Percentiles rank a stretch among this genome's conserved stretches.
Conservation (phyloP, 2,113 vertebrate genomes). For the Pantherophis guttatus region DNA sequence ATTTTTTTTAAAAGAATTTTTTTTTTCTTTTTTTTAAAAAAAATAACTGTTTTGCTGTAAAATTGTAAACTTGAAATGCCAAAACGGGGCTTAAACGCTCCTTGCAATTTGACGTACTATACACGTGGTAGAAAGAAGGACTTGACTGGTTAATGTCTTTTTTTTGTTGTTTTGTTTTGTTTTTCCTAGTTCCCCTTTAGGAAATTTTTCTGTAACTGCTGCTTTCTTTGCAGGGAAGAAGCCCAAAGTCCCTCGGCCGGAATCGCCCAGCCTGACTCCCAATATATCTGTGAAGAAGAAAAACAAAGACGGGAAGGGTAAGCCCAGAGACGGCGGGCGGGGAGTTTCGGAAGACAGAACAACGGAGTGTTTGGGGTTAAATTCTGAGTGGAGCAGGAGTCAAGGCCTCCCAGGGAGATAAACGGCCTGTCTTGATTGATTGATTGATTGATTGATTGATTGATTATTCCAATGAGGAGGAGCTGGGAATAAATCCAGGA, state of each 20-base stretch:
- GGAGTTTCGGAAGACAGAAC: neutral
- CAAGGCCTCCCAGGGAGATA: neutral
- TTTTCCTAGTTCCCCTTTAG: constrained; percentile 4
- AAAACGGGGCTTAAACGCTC: no score
- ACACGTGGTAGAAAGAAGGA: neutral
- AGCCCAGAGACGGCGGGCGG: constrained; percentile 15
- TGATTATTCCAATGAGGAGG: constrained; percentile 6
- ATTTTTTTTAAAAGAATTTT: no score
- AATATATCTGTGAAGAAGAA: constrained; percentile 90
- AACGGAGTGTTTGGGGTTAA: neutral
- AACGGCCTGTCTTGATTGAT: neutral
- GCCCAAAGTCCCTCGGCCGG: constrained; percentile 77
- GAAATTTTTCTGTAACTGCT: constrained; percentile 39
- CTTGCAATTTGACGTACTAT: no score
- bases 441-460: neutral
- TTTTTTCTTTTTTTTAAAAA: no score
- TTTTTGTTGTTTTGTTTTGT: neutral
- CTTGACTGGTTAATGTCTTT: neutral
- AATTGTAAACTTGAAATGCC: no score
- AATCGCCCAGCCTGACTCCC: constrained; percentile 86
- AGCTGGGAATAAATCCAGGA: neutral
- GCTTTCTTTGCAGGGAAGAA: constrained; percentile 81
- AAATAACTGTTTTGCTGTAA: no score
- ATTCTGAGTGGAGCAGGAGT: neutral
- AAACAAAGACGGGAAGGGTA: constrained; percentile 95